These are phyloP conservation scores for Eupithecia abbreviata DNA, from an alignment of 2,888 invertebrate genomes.

Conservation along the genomic window DNA sequence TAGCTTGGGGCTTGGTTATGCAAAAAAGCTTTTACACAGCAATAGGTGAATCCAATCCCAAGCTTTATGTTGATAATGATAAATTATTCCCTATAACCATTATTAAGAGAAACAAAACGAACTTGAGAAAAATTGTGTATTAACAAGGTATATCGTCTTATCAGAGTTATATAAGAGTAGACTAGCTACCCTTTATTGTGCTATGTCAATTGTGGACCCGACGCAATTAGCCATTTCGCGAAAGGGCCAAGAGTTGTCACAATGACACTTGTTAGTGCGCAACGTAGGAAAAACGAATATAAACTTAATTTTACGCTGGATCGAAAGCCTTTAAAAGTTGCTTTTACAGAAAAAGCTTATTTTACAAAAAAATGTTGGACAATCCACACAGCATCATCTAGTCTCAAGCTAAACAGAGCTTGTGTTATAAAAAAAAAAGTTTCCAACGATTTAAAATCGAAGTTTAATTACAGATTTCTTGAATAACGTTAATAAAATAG, in stretches of 20 bases:
- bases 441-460: not conserved
- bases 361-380: not conserved
- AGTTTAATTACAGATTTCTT: too few species aligned
- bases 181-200: not conserved
- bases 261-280: constrained; percentile 23
- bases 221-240: constrained; percentile 33
- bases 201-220: constrained; percentile 19
- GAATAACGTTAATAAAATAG: not conserved
- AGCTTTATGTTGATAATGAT: too few species aligned
- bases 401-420: too few species aligned
- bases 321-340: not conserved
- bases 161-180: not conserved
- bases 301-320: constrained; percentile 2
- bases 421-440: too few species aligned
- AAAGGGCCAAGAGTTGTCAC: constrained; percentile 29
- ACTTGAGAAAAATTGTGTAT: too few species aligned
- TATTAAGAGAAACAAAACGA: too few species aligned
- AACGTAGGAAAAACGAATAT: constrained; percentile 5
- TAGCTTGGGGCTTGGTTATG: too few species aligned
- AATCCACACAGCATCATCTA: too few species aligned
- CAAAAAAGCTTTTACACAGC: too few species aligned
- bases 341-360: not conserved
- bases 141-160: not conserved
- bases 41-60: too few species aligned
- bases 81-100: too few species aligned